Conservation (phyloP, 2,797 vertebrate species). For the Chiloscyllium punctatum region DNA sequence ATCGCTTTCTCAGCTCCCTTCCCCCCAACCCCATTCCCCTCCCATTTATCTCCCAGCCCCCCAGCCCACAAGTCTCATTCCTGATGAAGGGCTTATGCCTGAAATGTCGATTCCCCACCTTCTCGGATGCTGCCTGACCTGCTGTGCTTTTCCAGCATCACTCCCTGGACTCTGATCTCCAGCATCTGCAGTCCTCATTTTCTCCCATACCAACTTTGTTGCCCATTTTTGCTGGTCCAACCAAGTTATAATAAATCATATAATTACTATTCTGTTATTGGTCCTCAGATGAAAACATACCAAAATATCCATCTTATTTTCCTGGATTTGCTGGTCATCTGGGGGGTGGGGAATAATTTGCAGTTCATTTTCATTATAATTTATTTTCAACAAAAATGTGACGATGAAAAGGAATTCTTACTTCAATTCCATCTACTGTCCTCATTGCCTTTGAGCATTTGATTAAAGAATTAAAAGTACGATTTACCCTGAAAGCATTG, state of each 20-base stretch:
- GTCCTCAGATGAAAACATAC: neutral
- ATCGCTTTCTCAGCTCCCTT: no score
- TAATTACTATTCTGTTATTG: neutral
- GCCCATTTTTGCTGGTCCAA: neutral
- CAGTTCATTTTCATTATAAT: neutral
- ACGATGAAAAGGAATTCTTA: neutral
- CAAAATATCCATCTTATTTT: neutral
- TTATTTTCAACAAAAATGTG: neutral
- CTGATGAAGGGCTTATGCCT: no score
- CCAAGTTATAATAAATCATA: neutral
- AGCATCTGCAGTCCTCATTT: no score
- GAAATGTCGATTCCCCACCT: no score
- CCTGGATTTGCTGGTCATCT: neutral
- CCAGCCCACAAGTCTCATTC: no score
- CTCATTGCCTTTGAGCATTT: neutral
- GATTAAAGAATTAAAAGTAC: neutral
- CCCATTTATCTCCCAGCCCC: no score
- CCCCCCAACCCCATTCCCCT: no score
- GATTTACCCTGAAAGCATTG: no score
- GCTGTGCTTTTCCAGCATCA: no score
- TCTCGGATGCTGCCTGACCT: no score
- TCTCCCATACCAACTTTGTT: neutral
- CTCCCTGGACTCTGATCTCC: no score
- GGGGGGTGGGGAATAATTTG: neutral
- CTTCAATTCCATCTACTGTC: neutral